Percentiles rank a stretch among this genome's conserved stretches.
These are phyloP conservation scores for Caenorhabditis parvicauda DNA, from an alignment of 2,888 invertebrate species.

Conservation along the genomic window DNA sequence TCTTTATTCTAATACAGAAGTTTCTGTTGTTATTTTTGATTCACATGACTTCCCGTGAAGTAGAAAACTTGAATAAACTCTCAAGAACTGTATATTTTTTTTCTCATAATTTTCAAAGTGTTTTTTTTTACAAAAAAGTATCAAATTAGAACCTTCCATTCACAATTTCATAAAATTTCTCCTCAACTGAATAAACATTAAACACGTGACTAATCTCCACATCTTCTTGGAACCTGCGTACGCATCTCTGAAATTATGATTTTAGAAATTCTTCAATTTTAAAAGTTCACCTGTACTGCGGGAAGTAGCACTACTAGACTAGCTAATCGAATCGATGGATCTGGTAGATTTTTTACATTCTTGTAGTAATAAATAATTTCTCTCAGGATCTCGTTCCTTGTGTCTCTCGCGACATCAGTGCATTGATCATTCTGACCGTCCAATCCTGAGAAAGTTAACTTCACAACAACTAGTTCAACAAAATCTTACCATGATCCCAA, in stretches of 20 bases:
- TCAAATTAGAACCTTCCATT: conserved; percentile 35
- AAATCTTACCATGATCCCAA: conserved; percentile 39
- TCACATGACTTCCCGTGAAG: too few species aligned
- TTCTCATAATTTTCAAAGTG: too few species aligned
- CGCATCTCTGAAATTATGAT: conserved; percentile 24
- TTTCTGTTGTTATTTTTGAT: too few species aligned
- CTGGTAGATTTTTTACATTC: conserved; percentile 14
- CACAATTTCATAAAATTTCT: conserved; percentile 36
- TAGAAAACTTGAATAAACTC: too few species aligned
- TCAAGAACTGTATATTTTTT: too few species aligned
- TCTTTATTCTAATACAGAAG: not conserved
- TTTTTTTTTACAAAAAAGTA: too few species aligned
- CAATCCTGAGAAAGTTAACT: conserved; percentile 15
- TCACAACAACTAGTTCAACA: not conserved
- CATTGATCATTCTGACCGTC: conserved; percentile 31
- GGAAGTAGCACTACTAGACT: conserved; percentile 30
- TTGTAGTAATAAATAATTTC: conserved; percentile 33
- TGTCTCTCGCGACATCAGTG: conserved; percentile 12
- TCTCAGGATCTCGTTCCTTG: conserved; percentile 20
- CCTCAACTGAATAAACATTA: conserved; percentile 33
- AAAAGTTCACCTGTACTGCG: conserved; percentile 23
- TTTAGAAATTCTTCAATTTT: not conserved
- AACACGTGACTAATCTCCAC: conserved; percentile 41
- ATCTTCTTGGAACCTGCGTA: conserved; percentile 40
- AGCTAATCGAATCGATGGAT: conserved; percentile 28